Conservation (phyloP, 1,140 invertebrate genomes). For the Drosophila sturtevanti region DNA sequence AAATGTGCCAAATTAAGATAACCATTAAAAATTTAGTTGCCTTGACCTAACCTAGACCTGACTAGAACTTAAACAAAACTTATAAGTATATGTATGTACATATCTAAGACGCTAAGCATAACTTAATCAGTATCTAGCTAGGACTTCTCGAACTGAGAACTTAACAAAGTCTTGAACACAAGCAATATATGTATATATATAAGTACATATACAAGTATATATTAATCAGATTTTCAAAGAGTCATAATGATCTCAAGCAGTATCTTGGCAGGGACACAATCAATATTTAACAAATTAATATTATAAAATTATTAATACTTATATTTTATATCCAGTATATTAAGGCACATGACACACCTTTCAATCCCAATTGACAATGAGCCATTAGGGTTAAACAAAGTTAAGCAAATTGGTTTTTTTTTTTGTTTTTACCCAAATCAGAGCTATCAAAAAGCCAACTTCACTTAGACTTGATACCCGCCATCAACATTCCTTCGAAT, state of each 20-base stretch:
- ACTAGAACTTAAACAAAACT: not conserved
- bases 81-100: not conserved
- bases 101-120: not conserved
- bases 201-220: too few relatives aligned
- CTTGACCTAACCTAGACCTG: conserved; percentile 2
- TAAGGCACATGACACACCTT: not conserved
- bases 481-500: conserved; percentile 19
- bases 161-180: too few relatives aligned
- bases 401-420: conserved; percentile 43
- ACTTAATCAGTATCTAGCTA: too few relatives aligned
- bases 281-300: too few relatives aligned
- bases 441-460: conserved; percentile 40
- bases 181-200: too few relatives aligned
- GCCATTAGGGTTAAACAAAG: conserved; percentile 48
- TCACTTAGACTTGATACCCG: conserved; percentile 25
- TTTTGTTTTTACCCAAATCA: conserved; percentile 5
- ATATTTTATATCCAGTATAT: not conserved
- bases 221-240: too few relatives aligned
- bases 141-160: too few relatives aligned
- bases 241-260: too few relatives aligned
- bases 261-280: too few relatives aligned
- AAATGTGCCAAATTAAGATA: conserved; percentile 8
- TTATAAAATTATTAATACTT: too few relatives aligned
- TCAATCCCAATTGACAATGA: conserved; percentile 14
- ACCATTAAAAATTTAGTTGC: conserved; percentile 6